Percentiles rank a stretch among this genome's conserved stretches.
These are phyloP conservation scores for Vireo altiloquus DNA, from an alignment of 2,113 vertebrate genomes.

Conservation along the genomic window DNA sequence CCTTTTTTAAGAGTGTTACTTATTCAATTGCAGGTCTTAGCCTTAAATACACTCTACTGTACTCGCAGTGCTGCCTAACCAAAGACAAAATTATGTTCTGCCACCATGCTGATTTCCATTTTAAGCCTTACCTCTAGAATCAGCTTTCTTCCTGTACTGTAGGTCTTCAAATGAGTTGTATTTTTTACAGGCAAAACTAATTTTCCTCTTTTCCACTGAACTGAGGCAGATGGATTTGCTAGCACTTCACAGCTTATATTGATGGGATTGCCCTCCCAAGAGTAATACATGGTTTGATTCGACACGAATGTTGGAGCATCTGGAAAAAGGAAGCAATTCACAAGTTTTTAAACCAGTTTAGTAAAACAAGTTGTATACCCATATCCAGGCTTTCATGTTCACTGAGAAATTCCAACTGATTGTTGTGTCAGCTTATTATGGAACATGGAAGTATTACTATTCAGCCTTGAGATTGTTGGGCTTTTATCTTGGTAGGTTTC, in stretches of 20 bases:
- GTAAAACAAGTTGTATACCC: neutral
- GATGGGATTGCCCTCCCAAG: constrained; percentile 97
- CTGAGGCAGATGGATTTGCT: constrained; percentile 88
- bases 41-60: neutral
- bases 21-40: neutral
- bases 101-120: neutral
- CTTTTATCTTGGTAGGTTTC: neutral
- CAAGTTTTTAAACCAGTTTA: neutral
- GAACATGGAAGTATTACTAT: neutral
- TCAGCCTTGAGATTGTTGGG: neutral
- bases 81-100: neutral
- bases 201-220: constrained; percentile 92
- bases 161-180: constrained; percentile 82
- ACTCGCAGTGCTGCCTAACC: neutral
- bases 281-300: constrained; percentile 93
- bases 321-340: constrained; percentile 52
- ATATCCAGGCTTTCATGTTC: neutral
- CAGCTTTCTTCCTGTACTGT: constrained; percentile 81
- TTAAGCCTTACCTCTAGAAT: constrained; percentile 86
- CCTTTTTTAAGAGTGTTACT: neutral
- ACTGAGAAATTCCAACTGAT: neutral
- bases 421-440: neutral
- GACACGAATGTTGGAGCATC: constrained; percentile 93
- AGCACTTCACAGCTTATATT: constrained; percentile 96
- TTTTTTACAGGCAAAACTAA: constrained; percentile 85